Base-by-base conservation (phyloP, 1,140 invertebrate species). In the Archegozetes longisetosus region DNA sequence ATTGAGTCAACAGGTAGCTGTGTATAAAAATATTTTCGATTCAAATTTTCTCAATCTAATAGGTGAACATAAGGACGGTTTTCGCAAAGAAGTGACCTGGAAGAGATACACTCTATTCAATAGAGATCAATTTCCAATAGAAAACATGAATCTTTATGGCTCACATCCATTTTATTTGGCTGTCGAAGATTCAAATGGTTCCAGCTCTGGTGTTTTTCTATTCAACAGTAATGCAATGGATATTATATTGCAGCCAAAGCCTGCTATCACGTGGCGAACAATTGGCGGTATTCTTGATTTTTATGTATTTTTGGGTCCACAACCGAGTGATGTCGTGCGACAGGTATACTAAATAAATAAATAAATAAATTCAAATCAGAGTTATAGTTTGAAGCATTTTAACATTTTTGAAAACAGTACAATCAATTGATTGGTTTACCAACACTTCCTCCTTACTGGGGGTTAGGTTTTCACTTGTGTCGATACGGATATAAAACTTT, bases 151-250 rank as follows among this genome's bases (percentile, higher is more conserved):
- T 17, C 67, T 72, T 22, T 67, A 61, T 49, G 64, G 66, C 3
- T 40, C 62, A 6, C 62, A 66, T 53, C 66, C 66, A 14, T 66
- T 67, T 50, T 67, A 66, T 27, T 12, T 67, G 14, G 40, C 25
- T 2, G 27, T 60, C 20, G 65, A 67, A 50, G 46, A 55, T n/a
- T 20, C 86, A 58, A 23, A 58, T 17, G 22, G 79, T 78, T 25
- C 76, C 65, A 75, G 72, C 13, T 79, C 84, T 69, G 86, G 85
- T 40, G 80, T 86, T 2, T 75, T 86, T 47, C 76, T 89, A 23
- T 71, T 84, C 20, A 89, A 88, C 63, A 84, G 83, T 61, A 85
- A 88, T 73, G 83, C 84, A 53, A 86, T 88, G 81, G 84, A 89
- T 68, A 74, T 88, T 23, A 79, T 85, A 32, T 69, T 87, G 0